phyloP scores from a whole-genome alignment of 2,113 vertebrate genomes.

The Setophaga coronata region DNA sequence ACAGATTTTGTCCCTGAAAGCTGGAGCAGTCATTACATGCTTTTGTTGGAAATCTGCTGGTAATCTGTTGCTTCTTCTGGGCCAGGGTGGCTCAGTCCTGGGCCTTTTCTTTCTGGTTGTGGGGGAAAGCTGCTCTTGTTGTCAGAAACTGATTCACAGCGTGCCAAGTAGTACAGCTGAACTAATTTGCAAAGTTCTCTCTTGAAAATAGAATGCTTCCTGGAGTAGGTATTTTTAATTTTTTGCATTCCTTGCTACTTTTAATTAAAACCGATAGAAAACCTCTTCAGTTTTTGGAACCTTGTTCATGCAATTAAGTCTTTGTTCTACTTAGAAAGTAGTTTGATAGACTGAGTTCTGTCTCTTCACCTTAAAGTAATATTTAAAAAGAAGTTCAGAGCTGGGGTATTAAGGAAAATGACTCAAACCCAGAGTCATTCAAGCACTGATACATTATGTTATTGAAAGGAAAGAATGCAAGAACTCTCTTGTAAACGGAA shows the following conservation, averaged over 20 bases:
- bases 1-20: background rate
- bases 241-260: slow-evolving; percentile 6
- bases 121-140: background rate
- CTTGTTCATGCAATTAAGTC: background rate
- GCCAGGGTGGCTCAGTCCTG: background rate
- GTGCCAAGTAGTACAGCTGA: slow-evolving; percentile 21
- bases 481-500: background rate
- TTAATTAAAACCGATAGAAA: background rate
- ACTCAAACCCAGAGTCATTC: background rate
- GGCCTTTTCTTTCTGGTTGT: background rate
- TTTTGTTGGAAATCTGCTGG: background rate
- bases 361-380: background rate
- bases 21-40: background rate
- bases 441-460: background rate
- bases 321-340: background rate
- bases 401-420: background rate
- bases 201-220: slow-evolving; percentile 31
- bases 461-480: background rate
- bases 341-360: background rate
- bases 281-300: background rate
- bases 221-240: background rate
- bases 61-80: background rate
- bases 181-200: background rate
- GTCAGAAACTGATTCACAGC: background rate
- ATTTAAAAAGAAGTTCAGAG: background rate